Conservation (phyloP, 2,797 vertebrate genomes). For the Stomatorhinus walkeri region DNA sequence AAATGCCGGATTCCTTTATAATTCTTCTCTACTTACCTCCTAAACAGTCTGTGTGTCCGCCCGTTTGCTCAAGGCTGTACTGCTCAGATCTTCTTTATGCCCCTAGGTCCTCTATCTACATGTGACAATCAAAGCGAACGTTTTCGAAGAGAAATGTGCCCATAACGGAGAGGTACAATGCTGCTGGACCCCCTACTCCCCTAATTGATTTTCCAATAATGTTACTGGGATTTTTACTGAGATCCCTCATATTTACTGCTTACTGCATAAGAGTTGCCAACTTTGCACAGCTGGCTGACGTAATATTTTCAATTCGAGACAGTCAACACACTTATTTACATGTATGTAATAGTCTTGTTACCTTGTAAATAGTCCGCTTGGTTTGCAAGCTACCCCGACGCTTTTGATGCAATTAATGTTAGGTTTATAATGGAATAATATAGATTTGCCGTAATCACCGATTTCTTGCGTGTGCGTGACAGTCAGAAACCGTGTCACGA, state of each 20-base stretch:
- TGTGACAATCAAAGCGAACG: not conserved
- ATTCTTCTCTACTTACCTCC: not conserved
- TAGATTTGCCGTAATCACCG: not conserved
- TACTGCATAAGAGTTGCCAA: not conserved
- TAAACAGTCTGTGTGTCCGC: not conserved
- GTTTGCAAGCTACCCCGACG: not conserved
- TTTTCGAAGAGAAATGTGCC: not conserved
- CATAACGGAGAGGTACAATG: not conserved
- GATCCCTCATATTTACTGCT: not conserved
- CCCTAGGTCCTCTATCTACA: not conserved
- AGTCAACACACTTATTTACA: not conserved
- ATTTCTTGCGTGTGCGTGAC: not conserved
- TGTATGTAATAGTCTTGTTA: not conserved
- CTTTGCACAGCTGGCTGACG: not conserved
- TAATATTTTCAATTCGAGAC: not conserved
- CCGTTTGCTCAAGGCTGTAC: not conserved
- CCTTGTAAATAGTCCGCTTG: not conserved
- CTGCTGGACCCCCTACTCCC: not conserved
- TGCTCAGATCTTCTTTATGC: not conserved
- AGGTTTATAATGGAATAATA: not conserved
- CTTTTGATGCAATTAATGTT: not conserved
- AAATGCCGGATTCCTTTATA: not conserved
- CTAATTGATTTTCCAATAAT: not conserved
- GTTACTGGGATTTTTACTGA: not conserved
- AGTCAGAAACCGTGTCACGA: not conserved